Evolutionary conservation across 92 coral and sea anemone species (phyloP), one percentile per base, ranked within the genome.

Genomic region (Palythoa grandis): DNA sequence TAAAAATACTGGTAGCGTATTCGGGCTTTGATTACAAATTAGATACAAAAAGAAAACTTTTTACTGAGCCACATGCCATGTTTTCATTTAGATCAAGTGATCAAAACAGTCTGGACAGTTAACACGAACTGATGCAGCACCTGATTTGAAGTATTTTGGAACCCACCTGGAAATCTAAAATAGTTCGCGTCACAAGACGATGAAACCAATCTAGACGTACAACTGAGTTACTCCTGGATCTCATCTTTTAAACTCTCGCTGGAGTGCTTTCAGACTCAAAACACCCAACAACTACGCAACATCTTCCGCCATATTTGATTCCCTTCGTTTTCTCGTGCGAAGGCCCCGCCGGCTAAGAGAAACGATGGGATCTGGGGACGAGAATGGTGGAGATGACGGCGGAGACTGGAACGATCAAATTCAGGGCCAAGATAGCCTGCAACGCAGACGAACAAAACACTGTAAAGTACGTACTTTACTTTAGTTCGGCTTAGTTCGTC

Each of bases 161-260:
- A n/a, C 91, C 20, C 78, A 96, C 99, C 97, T 96, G 99, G 58
- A 92, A 96, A 84, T 96, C 96, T 87, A 96, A 86, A 79, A 96
- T 92, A n/a, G 99, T 96, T 61, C 98, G 93, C 78, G 90, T 92
- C 54, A 96, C 96, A 60, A 96, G 92, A 63, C 92, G 90, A 70
- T 96, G 96, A 87, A 91, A 95, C 99, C 99, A 96, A 88, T 94
- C 99, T 84, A 96, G 78, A 79, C 98, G 95, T 73, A 95, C 99
- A 60, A 94, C 91, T 3, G 99, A 94, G 86, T 96, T 96, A 90
- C 99, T 94, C 85, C 99, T 89, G 43, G 94, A 91, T 87, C 98
- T 93, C 99, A 96, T 96, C 22, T 19, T 63, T 63, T 63, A 5
- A 7, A 56, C 69, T 17, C 17, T 63, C 69, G 22, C 4, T 6